Percentiles rank a stretch among this genome's conserved stretches.
Conservation (phyloP, 2,888 invertebrate species). For the Carabus problematicus region DNA sequence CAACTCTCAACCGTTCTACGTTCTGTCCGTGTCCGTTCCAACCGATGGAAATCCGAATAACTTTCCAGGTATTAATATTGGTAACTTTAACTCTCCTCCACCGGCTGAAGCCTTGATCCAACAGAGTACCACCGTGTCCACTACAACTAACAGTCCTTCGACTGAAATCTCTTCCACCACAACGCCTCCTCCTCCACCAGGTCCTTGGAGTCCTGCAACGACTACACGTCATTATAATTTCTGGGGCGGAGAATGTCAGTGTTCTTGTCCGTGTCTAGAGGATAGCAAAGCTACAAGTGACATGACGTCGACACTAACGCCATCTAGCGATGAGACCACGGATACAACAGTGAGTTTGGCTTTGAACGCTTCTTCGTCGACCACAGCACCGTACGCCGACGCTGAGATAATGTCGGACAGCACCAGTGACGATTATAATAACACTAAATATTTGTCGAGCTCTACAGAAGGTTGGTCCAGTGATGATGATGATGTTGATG, state of each 20-base stretch:
- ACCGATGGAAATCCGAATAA: slow-evolving; percentile 64
- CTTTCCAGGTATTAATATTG: slow-evolving; percentile 65
- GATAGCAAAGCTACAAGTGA: slow-evolving; percentile 53
- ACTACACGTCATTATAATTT: slow-evolving; percentile 53
- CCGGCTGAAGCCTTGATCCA: slow-evolving; percentile 33
- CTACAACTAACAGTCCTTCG: not conserved
- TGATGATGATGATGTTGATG: slow-evolving; percentile 34
- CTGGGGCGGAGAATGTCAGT: slow-evolving; percentile 75
- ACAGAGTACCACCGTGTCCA: slow-evolving; percentile 16
- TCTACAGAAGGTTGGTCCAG: slow-evolving; percentile 43
- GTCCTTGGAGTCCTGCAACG: slow-evolving; percentile 44
- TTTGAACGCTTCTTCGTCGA: slow-evolving; percentile 42
- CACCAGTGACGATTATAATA: slow-evolving; percentile 47
- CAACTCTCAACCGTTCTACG: slow-evolving; percentile 73
- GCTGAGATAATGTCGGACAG: slow-evolving; percentile 46
- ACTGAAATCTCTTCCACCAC: slow-evolving; percentile 31
- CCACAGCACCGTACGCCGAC: slow-evolving; percentile 47
- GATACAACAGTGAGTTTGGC: slow-evolving; percentile 44
- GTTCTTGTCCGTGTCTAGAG: slow-evolving; percentile 75
- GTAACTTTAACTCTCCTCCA: slow-evolving; percentile 44
- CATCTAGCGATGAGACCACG: slow-evolving; percentile 44
- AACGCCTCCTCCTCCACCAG: slow-evolving; percentile 35
- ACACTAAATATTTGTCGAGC: slow-evolving; percentile 41
- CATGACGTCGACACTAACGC: slow-evolving; percentile 39
- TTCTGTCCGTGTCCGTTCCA: slow-evolving; percentile 82